Evolutionary conservation across 1,140 invertebrate species (phyloP), one percentile per base, ranked within the genome.

Genomic region (Zophobas morio): DNA sequence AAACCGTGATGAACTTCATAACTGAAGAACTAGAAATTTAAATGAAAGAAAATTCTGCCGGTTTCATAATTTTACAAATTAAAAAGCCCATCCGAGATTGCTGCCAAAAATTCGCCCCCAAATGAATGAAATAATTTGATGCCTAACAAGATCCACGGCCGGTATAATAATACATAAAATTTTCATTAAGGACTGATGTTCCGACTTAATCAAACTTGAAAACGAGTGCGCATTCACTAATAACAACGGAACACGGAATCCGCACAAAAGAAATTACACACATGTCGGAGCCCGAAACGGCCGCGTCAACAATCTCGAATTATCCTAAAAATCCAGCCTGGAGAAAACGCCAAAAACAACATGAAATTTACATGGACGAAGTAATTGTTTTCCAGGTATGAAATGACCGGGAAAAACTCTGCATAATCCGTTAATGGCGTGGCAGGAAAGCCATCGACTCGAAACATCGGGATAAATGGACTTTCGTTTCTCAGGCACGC

Each of bases 111-210:
- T 72, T 72, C 39, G 20, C 20, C 20, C 20, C 47, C 33, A 72
- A 51, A 42, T 54, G 51, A 72, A 72, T 46, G 70, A 53, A 72
- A 51, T 53, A 72, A 72, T 72, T 72, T 72, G 36, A 72, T 72
- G 47, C 46, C 51, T 72, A 51, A n/a, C 60, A 66, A 39, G 37
- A 66, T 42, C 60, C 39, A 2, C 39, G 42, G 60, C 42, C 60
- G 60, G 37, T 66, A 42, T 66, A 66, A 66, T 66, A 40, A 66
- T 42, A 66, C 60, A 42, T 66, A 39, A 66, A 66, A 66, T 66
- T 66, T 66, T 66, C 39, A 66, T 42, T 66, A 42, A 66, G 60
- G 60, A 66, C 39, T 66, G 60, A n/a, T 66, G 60, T 42, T 66
- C 42, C 33, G 42, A 42, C 39, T 66, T 66, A 66, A 66, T 66